Conservation (phyloP, 2,113 vertebrate genomes). For the Petaurus breviceps region DNA sequence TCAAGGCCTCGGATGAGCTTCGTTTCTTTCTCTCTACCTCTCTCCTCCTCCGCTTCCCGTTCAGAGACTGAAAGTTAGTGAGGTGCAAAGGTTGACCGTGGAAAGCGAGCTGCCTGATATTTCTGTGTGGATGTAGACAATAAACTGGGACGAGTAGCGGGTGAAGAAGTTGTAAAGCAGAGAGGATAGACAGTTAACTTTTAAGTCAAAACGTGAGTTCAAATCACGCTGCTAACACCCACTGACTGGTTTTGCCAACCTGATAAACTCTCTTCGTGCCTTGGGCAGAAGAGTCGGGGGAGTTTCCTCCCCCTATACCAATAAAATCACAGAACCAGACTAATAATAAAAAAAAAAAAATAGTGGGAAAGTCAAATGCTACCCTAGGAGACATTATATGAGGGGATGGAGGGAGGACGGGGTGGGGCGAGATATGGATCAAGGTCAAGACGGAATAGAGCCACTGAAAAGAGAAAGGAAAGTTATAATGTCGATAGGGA, state of each 20-base stretch:
- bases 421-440: not conserved
- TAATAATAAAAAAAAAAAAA: not conserved
- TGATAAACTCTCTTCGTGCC: not conserved
- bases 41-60: not conserved
- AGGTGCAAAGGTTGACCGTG: not conserved
- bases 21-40: not conserved
- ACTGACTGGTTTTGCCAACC: not conserved
- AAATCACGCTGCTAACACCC: not conserved
- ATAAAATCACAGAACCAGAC: not conserved
- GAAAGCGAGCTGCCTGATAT: not conserved
- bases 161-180: not conserved
- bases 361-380: not conserved
- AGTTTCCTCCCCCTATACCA: not conserved
- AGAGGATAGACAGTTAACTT: not conserved
- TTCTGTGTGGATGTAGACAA: not conserved
- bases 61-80: not conserved
- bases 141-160: not conserved
- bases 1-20: not conserved
- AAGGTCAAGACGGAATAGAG: fast-evolving
- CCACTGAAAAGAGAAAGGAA: not conserved
- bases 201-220: not conserved
- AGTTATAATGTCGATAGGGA: not conserved
- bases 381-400: not conserved
- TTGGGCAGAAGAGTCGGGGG: not conserved
- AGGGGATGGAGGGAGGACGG: not conserved